phyloP scores from a whole-genome alignment of 2,888 invertebrate species.

The Electrophaes corylata region DNA sequence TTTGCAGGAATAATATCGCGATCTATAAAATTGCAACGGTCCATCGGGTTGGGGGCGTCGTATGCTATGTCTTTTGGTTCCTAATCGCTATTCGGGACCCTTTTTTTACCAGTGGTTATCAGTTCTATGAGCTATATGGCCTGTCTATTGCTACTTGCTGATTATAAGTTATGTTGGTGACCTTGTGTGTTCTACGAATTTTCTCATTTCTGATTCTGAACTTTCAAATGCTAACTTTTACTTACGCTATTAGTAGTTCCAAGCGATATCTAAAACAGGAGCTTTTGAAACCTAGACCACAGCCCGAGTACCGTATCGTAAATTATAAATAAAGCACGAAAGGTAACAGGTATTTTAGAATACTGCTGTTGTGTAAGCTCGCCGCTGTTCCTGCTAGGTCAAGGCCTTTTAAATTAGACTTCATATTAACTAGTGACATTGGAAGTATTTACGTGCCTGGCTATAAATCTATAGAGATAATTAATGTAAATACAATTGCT shows the following conservation, averaged over 20 bases:
- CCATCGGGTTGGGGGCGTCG: too few species aligned
- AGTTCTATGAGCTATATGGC: too few species aligned
- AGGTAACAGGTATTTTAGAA: slow-evolving; percentile 39
- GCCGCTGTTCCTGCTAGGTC: slow-evolving; percentile 33
- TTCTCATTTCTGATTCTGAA: too few species aligned
- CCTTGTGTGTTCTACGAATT: too few species aligned
- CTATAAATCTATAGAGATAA: slow-evolving; percentile 6
- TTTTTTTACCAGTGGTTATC: too few species aligned
- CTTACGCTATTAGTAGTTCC: neutral
- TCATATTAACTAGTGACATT: slow-evolving; percentile 36
- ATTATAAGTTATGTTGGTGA: too few species aligned
- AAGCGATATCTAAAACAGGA: neutral
- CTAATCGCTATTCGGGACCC: too few species aligned
- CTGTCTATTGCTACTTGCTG: too few species aligned
- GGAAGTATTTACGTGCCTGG: slow-evolving; percentile 30
- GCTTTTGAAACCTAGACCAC: slow-evolving; percentile 20
- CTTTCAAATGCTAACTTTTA: too few species aligned
- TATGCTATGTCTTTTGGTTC: too few species aligned
- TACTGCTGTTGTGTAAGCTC: slow-evolving; percentile 36
- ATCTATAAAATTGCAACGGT: too few species aligned
- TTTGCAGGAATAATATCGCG: too few species aligned
- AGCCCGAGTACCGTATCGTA: slow-evolving; percentile 32
- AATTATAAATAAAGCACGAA: slow-evolving; percentile 38
- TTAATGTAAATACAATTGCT: neutral
- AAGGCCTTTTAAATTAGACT: slow-evolving; percentile 37